A percentile compares a stretch with the other conserved stretches of the same genome.
These are phyloP conservation scores for Sitta europaea DNA, from an alignment of 2,113 vertebrate species.

Conservation along the genomic window DNA sequence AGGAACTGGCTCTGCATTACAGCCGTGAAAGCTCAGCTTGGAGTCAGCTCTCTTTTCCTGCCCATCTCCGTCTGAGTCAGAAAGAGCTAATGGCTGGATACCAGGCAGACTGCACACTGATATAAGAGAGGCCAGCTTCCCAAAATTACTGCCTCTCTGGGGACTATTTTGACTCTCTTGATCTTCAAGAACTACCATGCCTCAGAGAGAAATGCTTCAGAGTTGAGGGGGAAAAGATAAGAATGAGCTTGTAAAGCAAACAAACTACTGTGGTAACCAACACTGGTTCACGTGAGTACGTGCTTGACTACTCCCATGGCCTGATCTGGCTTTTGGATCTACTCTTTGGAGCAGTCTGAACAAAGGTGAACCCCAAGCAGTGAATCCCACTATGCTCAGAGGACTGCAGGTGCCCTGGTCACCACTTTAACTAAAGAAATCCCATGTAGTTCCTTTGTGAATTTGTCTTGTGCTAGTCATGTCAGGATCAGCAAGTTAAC, in stretches of 20 bases:
- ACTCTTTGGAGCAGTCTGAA: neutral
- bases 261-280: neutral
- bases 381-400: neutral
- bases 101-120: neutral
- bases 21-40: neutral
- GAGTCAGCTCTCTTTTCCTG: neutral
- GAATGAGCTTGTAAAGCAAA: neutral
- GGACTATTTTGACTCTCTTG: neutral
- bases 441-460: neutral
- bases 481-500: neutral
- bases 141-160: neutral
- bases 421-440: neutral
- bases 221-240: neutral
- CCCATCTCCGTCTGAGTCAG: neutral
- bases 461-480: neutral
- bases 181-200: neutral
- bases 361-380: neutral
- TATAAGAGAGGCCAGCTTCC: neutral
- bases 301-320: neutral
- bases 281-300: rapidly evolving
- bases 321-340: neutral
- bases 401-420: neutral
- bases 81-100: neutral
- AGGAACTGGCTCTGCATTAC: neutral
- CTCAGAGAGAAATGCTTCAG: neutral